Evolutionary conservation across 2,888 invertebrate genomes (phyloP).

Genomic region (Pristionchus entomophagus): DNA sequence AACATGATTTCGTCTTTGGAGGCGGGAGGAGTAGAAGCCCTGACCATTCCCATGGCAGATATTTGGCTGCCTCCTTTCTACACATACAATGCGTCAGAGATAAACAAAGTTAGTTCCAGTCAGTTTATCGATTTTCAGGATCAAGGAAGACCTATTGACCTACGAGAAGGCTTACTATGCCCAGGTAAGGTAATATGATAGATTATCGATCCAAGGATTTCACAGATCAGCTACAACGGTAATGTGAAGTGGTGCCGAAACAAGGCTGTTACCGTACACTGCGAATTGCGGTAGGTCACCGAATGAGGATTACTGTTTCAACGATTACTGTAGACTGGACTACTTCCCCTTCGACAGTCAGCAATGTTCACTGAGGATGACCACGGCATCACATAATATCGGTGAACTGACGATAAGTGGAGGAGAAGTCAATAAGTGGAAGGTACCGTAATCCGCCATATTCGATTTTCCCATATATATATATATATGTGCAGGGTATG

Average conservation of each 20-base stretch:
- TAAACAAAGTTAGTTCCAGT: no score
- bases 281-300: neutral
- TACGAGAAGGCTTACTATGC: constrained; percentile 5
- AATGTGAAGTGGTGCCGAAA: constrained; percentile 23
- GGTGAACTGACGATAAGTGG: neutral
- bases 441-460: neutral
- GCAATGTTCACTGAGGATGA: neutral
- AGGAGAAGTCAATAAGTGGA: constrained; percentile 9
- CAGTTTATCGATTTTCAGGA: no score
- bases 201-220: neutral
- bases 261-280: constrained; percentile 1
- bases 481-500: neutral
- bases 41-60: neutral
- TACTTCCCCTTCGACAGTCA: constrained; percentile 9
- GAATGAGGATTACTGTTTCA: neutral
- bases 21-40: neutral
- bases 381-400: neutral
- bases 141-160: neutral
- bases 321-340: neutral
- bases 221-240: constrained; percentile 20
- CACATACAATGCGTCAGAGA: neutral
- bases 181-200: neutral
- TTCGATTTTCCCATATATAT: neutral
- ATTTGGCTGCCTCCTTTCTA: constrained; percentile 26
- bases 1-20: neutral